Percentiles rank a stretch among this genome's conserved stretches.
Evolutionary conservation across 2,888 invertebrate species (phyloP).

Genomic region (Exocentrus adspersus): DNA sequence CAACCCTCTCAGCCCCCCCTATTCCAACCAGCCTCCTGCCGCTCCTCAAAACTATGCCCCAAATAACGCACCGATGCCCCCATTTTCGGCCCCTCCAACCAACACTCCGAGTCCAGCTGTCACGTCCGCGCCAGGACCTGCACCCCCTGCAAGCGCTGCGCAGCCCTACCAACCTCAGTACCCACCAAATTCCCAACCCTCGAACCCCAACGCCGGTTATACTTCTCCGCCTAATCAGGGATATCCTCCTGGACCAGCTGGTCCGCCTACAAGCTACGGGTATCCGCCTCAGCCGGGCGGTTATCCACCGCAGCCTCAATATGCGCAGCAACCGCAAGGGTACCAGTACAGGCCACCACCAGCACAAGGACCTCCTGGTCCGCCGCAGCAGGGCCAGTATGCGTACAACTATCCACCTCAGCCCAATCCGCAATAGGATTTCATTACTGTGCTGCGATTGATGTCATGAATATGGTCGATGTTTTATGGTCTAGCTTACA

Average conservation of each 20-base stretch:
- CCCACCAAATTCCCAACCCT: slow-evolving; percentile 62
- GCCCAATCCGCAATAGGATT: slow-evolving; percentile 70
- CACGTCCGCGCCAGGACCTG: slow-evolving; percentile 64
- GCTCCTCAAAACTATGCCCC: slow-evolving; percentile 61
- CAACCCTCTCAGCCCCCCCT: slow-evolving; percentile 28
- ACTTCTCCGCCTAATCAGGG: slow-evolving; percentile 42
- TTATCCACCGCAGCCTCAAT: slow-evolving; percentile 70
- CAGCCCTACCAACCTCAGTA: slow-evolving; percentile 70
- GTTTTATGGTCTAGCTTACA: too few relatives aligned
- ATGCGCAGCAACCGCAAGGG: slow-evolving; percentile 70
- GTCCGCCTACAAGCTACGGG: slow-evolving; percentile 58
- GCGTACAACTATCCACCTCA: slow-evolving; percentile 84
- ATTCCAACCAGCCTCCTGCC: slow-evolving; percentile 44
- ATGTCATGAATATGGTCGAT: too few relatives aligned
- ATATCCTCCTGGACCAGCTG: slow-evolving; percentile 50
- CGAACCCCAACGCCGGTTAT: slow-evolving; percentile 61
- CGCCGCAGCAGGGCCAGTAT: slow-evolving; percentile 78
- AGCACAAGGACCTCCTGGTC: slow-evolving; percentile 74
- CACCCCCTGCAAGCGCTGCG: slow-evolving; percentile 49
- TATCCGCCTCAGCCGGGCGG: slow-evolving; percentile 71
- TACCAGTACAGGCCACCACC: slow-evolving; percentile 74
- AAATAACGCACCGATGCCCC: slow-evolving; percentile 69
- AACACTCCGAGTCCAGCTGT: slow-evolving; percentile 64
- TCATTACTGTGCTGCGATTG: too few relatives aligned
- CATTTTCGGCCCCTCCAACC: slow-evolving; percentile 68